phyloP scores from a whole-genome alignment of 2,888 invertebrate genomes.

The Gandaritis pyraliata region DNA sequence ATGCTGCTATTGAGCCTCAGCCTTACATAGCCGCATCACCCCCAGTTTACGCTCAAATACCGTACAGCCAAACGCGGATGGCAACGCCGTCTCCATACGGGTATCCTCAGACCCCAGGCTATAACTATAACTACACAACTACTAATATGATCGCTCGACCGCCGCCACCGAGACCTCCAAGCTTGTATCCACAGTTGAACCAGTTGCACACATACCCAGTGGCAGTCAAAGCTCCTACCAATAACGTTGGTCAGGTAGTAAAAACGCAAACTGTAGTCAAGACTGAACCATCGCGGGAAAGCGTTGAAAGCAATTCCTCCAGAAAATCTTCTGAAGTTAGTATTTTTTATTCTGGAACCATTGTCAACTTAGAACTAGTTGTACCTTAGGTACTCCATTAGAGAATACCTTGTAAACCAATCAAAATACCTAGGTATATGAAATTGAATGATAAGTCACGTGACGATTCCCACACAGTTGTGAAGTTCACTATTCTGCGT shows the following conservation, averaged over 20 bases:
- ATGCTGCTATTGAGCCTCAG: constrained; percentile 51
- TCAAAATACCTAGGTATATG: no score
- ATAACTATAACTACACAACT: constrained; percentile 74
- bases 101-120: constrained; percentile 57
- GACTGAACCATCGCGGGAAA: constrained; percentile 60
- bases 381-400: no score
- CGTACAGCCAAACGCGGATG: constrained; percentile 74
- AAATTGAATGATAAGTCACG: no score
- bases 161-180: constrained; percentile 57
- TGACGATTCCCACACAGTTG: no score
- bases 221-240: constrained; percentile 35
- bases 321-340: constrained; percentile 71
- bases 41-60: constrained; percentile 61
- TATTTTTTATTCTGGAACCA: constrained; percentile 13
- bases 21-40: constrained; percentile 55
- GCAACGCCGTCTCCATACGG: constrained; percentile 66
- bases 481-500: no score
- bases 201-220: constrained; percentile 67
- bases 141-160: constrained; percentile 76
- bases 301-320: constrained; percentile 57
- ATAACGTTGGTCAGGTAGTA: constrained; percentile 10
- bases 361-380: no score
- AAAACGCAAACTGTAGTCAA: constrained; percentile 48
- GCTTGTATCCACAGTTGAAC: constrained; percentile 65
- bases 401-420: no score